Base-by-base conservation (phyloP, 1,140 invertebrate genomes). In the Sitobion miscanthi region DNA sequence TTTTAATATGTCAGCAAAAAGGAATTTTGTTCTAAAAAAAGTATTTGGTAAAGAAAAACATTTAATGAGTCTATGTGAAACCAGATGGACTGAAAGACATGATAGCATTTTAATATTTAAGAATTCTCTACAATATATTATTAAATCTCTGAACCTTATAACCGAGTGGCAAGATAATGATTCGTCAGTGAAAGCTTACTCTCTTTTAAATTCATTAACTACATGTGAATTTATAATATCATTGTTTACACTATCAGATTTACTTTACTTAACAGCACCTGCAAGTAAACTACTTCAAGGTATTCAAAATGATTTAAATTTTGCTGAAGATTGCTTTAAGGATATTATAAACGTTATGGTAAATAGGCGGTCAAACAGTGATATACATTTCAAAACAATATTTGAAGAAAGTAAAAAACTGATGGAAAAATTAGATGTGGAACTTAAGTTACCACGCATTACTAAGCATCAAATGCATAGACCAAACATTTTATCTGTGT, bases 201-300 rank as follows among this genome's bases (percentile, higher is more conserved):
- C 85, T 49, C 25, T 87, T 47, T 87, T 86, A 30, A 87, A 23
- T 87, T 87, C 85, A 87, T 47, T 49, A 87, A 87, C 38, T 87
- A 87, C 85, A 87, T 57, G 54, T 57, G 4, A 57, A 57, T 23
- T 25, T 23, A 25, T 57, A 23, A 57, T 57, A 57, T 57, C n/a
- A 87, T 47, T 87, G 45, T 87, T 87, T 87, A 87, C 45, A 87
- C 42, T 87, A 87, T 49, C 85, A 87, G 85, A 87, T 87, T 87
- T 49, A 87, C 85, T 87, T 35, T 47, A 17, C 42, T 47, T 87
- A 87, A 87, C 85, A 87, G 23, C 42, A 49, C 23, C 45, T 23
- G 42, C 85, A 87, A 87, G 45, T 87, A 47, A 87, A 47, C 42
- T 87, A 87, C 85, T 87, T 87, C 85, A 87, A 87, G 45, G 85